Evolutionary conservation across 1,140 invertebrate genomes (phyloP).

Genomic region (honey bee (Apis mellifera)): Amel_HAv3.1 CM009931.2:2506501-2507000

Average conservation of each 20-base stretch:
- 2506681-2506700: constrained; percentile 93
- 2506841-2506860: constrained; percentile 91
- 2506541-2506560: constrained; percentile 95
- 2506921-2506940: constrained; percentile 91
- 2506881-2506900: constrained; percentile 85
- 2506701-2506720: constrained; percentile 90
- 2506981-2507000: constrained; percentile 89
- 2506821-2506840: constrained; percentile 85
- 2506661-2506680: constrained; percentile 86
- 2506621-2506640: constrained; percentile 89
- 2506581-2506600: constrained; percentile 94
- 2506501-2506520: constrained; percentile 89
- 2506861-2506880: constrained; percentile 90
- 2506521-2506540: constrained; percentile 95
- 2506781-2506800: not conserved
- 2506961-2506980: constrained; percentile 98
- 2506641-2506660: constrained; percentile 83
- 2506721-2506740: constrained; percentile 91
- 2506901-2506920: constrained; percentile 85
- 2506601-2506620: constrained; percentile 97
- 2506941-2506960: constrained; percentile 91
- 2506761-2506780: not conserved
- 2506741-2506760: constrained; percentile 71
- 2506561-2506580: constrained; percentile 88
- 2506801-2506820: constrained; percentile 85